Conservation (phyloP, 2,888 invertebrate species). For the Rotaria macrura region DNA sequence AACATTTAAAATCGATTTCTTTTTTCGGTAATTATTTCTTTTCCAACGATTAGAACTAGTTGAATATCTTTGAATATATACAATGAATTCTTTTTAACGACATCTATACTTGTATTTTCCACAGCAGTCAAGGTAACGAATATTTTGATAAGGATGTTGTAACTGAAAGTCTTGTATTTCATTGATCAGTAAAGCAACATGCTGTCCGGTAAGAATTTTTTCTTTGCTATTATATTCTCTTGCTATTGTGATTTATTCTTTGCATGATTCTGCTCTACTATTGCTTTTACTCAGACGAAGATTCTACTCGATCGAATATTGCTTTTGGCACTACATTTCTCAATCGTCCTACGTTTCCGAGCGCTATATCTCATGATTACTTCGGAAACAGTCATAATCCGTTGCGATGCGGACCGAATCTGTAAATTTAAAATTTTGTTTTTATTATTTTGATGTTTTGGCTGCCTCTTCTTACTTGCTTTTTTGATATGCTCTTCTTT, state of each 20-base stretch:
- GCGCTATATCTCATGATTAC: conserved; percentile 43
- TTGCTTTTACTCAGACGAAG: not conserved
- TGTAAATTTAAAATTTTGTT: not conserved
- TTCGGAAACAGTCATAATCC: conserved; percentile 47
- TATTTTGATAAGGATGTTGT: not conserved
- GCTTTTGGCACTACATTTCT: not conserved
- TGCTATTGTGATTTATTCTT: too few species aligned
- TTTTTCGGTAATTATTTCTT: too few species aligned
- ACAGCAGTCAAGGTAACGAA: not conserved
- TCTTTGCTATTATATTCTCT: not conserved
- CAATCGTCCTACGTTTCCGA: conserved; percentile 45
- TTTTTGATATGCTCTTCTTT: not conserved
- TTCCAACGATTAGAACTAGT: too few species aligned
- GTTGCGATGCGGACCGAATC: conserved; percentile 44
- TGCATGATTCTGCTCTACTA: too few species aligned
- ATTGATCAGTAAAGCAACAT: not conserved
- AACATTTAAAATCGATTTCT: not conserved
- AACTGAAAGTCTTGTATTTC: not conserved
- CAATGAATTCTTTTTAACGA: not conserved
- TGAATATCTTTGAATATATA: too few species aligned
- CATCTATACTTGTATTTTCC: not conserved
- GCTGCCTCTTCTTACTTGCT: too few species aligned
- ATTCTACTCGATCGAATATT: not conserved
- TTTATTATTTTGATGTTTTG: not conserved
- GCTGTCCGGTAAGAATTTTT: not conserved